Evolutionary conservation across 2,113 vertebrate genomes (phyloP), one percentile per base, ranked within the genome.

Genomic region (Fulmarus glacialis): DNA sequence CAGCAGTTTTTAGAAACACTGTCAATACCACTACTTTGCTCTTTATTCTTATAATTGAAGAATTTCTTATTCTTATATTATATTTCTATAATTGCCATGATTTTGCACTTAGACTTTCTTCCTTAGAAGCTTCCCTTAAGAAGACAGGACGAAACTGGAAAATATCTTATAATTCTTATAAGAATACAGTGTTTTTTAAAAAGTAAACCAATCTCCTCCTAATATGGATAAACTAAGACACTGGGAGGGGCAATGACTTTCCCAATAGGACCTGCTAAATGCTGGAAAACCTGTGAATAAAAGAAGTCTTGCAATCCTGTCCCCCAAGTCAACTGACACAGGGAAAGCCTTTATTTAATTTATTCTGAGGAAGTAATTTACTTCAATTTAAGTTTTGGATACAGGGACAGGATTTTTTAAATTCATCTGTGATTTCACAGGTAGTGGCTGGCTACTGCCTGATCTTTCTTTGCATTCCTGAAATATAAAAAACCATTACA

Each of bases 401-500:
- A 43, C 11, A 53, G 17, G 32, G 12, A 43, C 24, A 58, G 36
- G 0, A 34, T 48, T 78, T 82, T 81, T 64, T 15, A 66, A 82
- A 71, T 32, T 48, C 1, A 34, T 26, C 32, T 70, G 11, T 79
- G n/a, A 82, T 93, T 82, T 71, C 43, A 42, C 24, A 73, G 19
- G 19, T 45, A 36, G 26, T 19, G 16, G 12, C 43, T 53, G 9
- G 14, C 8, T 30, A 24, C 27, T 63, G 48, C 24, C 23, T 78
- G 22, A 56, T 67, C 38, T 56, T 84, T 52, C 19, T 63, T 48
- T 6, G 1, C 26, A 34, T 40, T 72, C 24, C 9, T 70, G 43
- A 19, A n/a, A 30, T 27, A 59, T 47, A n/a, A 77, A 40, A 67
- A 63, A 1, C 0, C 0, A 2, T 8, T 29, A 21, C 7, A 4